phyloP scores from a whole-genome alignment of 2,888 invertebrate species.

The Spisula subtruncata region DNA sequence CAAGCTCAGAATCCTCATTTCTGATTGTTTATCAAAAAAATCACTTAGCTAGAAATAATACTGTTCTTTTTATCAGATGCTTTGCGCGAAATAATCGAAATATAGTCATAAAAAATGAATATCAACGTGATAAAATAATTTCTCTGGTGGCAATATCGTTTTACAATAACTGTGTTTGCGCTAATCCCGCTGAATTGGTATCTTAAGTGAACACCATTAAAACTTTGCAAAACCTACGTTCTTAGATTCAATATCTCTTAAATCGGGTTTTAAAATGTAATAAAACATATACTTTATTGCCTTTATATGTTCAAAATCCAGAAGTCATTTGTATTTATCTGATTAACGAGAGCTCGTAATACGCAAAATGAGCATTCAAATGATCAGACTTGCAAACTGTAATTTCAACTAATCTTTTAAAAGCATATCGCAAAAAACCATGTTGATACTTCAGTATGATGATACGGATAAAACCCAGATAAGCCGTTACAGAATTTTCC shows the following conservation, averaged over 20 bases:
- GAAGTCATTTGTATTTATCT: conserved; percentile 8
- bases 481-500: conserved; percentile 1
- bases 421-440: background rate
- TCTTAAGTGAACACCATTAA: background rate
- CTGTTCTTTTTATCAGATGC: too few relatives aligned
- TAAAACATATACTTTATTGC: conserved; percentile 6
- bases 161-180: background rate
- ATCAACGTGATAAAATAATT: too few relatives aligned
- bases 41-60: too few relatives aligned
- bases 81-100: too few relatives aligned
- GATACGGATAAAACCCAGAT: background rate
- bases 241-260: background rate
- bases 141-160: too few relatives aligned
- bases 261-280: background rate
- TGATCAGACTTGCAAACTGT: background rate
- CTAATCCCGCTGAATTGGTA: conserved; percentile 8
- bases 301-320: background rate
- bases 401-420: conserved; percentile 3
- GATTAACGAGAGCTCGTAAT: background rate
- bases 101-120: too few relatives aligned
- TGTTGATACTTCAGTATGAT: background rate
- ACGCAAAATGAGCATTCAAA: background rate
- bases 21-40: too few relatives aligned
- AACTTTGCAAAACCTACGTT: background rate
- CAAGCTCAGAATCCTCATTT: too few relatives aligned